Evolutionary conservation across 2,888 invertebrate genomes (phyloP).

Genomic region (Drosophila dives): DNA sequence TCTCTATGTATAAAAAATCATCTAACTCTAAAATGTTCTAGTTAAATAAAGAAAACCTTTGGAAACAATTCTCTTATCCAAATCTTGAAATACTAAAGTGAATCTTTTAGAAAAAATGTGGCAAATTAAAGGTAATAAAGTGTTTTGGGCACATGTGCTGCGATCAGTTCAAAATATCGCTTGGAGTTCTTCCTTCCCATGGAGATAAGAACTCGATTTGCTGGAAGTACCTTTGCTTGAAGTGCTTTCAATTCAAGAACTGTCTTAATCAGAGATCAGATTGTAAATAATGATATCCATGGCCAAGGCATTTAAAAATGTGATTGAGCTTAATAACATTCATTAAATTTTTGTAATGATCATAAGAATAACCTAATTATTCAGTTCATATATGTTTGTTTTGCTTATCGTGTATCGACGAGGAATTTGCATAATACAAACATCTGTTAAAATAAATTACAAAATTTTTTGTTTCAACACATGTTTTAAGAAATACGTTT

Average conservation of each 20-base stretch:
- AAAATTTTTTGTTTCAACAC: neutral
- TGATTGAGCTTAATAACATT: neutral
- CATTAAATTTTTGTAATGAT: neutral
- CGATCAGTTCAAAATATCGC: neutral
- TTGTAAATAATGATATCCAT: slow-evolving; percentile 1
- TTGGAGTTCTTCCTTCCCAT: slow-evolving; percentile 1
- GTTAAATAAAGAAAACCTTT: slow-evolving; percentile 48
- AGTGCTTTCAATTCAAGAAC: slow-evolving; percentile 7
- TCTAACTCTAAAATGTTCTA: slow-evolving; percentile 50
- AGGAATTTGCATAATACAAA: neutral
- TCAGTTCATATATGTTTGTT: neutral
- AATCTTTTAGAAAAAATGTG: neutral
- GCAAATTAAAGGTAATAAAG: neutral
- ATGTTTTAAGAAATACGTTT: neutral
- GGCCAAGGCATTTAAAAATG: neutral
- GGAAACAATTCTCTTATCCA: slow-evolving; percentile 2
- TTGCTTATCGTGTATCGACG: neutral
- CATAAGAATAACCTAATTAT: neutral
- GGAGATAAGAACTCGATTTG: slow-evolving; percentile 4
- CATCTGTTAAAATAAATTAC: neutral
- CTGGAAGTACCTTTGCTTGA: slow-evolving; percentile 3
- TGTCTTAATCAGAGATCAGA: slow-evolving; percentile 29
- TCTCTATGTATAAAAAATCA: slow-evolving; percentile 30
- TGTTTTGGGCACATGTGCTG: neutral
- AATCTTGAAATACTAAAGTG: neutral